Percentiles rank a stretch among this genome's conserved stretches.
These are phyloP conservation scores for Rafetus swinhoei DNA, from an alignment of 2,113 vertebrate genomes.

Conservation along the genomic window DNA sequence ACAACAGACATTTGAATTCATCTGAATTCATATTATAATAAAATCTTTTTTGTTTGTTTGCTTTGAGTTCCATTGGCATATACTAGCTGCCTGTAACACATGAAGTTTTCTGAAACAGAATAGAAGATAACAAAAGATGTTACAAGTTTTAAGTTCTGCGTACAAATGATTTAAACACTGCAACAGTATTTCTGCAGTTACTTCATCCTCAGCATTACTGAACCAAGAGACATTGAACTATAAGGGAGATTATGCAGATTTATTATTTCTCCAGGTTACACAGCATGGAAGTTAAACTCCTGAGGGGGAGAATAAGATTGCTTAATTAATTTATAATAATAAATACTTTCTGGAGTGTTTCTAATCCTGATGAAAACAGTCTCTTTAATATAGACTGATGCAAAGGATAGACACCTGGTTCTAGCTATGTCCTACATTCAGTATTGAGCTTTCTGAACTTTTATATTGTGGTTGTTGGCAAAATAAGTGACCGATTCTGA, in stretches of 20 bases:
- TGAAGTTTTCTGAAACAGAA: neutral
- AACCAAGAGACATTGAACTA: neutral
- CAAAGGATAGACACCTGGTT: neutral
- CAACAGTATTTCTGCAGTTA: slow-evolving; percentile 2
- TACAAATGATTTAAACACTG: neutral
- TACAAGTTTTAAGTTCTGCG: neutral
- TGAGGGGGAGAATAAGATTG: neutral
- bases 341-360: neutral
- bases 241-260: neutral
- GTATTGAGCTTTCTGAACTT: neutral
- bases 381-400: neutral
- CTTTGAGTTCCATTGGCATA: neutral
- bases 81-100: neutral
- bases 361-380: neutral
- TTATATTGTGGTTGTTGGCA: neutral
- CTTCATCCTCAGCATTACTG: neutral
- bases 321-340: neutral
- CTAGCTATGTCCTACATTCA: neutral
- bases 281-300: neutral
- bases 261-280: neutral
- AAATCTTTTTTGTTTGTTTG: neutral
- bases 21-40: neutral
- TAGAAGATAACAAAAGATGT: neutral
- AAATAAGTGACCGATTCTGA: neutral
- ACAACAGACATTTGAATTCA: neutral